A percentile compares a stretch with the other conserved stretches of the same genome.
Conservation (phyloP, 2,113 vertebrate genomes). For the Scalopus aquaticus region DNA sequence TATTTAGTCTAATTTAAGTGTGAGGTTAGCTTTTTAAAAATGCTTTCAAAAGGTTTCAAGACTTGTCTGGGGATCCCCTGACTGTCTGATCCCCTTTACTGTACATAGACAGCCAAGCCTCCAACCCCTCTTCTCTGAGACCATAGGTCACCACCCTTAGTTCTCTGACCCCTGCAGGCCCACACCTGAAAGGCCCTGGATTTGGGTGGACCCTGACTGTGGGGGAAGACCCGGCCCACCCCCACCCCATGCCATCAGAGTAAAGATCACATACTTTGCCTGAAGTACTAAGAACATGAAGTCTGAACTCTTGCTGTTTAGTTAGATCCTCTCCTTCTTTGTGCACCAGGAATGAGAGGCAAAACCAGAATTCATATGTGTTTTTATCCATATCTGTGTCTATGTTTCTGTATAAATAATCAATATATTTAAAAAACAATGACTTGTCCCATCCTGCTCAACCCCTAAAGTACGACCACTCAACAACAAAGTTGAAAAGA, state of each 20-base stretch:
- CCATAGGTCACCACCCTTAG: not conserved
- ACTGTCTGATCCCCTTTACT: not conserved
- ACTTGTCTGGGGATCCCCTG: not conserved
- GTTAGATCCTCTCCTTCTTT: not conserved
- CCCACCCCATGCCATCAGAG: not conserved
- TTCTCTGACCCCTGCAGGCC: not conserved
- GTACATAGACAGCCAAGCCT: too few relatives aligned
- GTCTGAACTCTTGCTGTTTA: not conserved
- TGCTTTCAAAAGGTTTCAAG: not conserved
- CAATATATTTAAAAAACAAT: not conserved
- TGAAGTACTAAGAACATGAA: not conserved
- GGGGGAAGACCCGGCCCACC: not conserved
- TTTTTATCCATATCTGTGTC: not conserved
- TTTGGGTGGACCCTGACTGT: not conserved
- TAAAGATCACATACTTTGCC: not conserved
- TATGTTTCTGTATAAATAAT: not conserved
- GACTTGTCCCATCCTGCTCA: not conserved
- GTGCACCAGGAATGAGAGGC: not conserved
- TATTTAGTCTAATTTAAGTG: not conserved
- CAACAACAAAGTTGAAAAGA: conserved; percentile 79
- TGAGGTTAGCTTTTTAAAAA: not conserved
- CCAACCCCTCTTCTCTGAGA: not conserved
- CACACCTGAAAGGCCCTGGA: not conserved
- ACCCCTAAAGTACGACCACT: not conserved
- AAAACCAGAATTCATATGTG: not conserved